Percentiles rank a stretch among this genome's conserved stretches.
phyloP scores from a whole-genome alignment of 2,888 invertebrate species.

The Callimorpha dominula region DNA sequence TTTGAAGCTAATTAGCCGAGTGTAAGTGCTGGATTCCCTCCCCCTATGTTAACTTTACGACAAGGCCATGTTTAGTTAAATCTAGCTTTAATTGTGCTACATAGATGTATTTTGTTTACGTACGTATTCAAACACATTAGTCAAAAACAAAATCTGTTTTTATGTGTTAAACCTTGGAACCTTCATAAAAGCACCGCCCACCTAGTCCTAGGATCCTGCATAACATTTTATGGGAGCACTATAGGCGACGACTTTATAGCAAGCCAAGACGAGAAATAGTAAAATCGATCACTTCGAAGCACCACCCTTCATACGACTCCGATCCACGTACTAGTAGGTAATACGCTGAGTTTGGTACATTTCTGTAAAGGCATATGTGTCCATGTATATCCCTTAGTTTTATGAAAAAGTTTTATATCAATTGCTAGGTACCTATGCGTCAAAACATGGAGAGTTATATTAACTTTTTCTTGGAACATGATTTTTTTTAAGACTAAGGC shows the following conservation, averaged over 20 bases:
- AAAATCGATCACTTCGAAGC: slow-evolving; percentile 14
- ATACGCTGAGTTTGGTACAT: not conserved
- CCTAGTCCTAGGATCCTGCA: slow-evolving; percentile 6
- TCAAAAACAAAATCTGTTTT: slow-evolving; percentile 1
- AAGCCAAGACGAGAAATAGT: slow-evolving; percentile 2
- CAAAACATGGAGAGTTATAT: not conserved
- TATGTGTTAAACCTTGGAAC: not conserved
- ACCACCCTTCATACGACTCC: slow-evolving; percentile 1
- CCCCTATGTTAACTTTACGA: too few species aligned
- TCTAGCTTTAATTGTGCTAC: not conserved
- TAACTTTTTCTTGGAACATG: too few species aligned
- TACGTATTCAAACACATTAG: not conserved
- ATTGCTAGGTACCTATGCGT: not conserved
- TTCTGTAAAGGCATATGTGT: not conserved
- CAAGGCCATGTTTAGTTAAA: not conserved
- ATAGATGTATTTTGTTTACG: not conserved
- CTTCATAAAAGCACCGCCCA: not conserved
- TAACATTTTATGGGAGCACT: slow-evolving; percentile 11
- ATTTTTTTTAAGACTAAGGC: too few species aligned
- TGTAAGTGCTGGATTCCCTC: too few species aligned
- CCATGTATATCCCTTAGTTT: not conserved
- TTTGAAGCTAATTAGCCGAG: too few species aligned
- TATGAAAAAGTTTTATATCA: not conserved
- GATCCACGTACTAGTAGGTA: not conserved
- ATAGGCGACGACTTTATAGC: slow-evolving; percentile 4